Evolutionary conservation across 1,140 invertebrate species (phyloP).

Genomic region (Eubasilissa regina): DNA sequence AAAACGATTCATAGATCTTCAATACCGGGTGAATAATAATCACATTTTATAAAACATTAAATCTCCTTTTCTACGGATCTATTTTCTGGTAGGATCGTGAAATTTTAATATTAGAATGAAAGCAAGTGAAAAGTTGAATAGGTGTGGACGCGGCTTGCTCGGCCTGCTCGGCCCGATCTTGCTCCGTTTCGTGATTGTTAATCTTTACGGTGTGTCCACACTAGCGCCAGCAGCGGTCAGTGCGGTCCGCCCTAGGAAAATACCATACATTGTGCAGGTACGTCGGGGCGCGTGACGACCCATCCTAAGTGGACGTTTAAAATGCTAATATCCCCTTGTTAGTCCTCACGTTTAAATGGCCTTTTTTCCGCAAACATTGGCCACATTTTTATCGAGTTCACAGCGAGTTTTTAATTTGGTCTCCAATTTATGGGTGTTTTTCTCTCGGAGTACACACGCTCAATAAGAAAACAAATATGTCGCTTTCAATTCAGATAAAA

Average conservation of each 20-base stretch:
- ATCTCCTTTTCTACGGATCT: no score
- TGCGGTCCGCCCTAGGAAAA: background rate
- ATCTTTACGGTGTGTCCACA: conserved; percentile 25
- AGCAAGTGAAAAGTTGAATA: no score
- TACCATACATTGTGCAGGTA: background rate
- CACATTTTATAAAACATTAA: no score
- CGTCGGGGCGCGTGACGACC: conserved; percentile 52
- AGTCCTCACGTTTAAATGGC: conserved; percentile 48
- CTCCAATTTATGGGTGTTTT: conserved; percentile 26
- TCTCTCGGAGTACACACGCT: background rate
- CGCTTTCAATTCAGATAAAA: conserved; percentile 14
- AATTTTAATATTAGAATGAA: no score
- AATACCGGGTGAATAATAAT: no score
- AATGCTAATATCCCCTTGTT: conserved; percentile 54
- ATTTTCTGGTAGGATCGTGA: no score
- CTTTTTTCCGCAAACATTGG: conserved; percentile 58
- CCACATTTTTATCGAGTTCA: conserved; percentile 51
- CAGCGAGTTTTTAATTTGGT: conserved; percentile 40
- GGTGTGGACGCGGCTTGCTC: no score
- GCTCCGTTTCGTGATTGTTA: conserved; percentile 5
- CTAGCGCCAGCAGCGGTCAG: background rate
- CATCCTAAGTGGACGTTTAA: conserved; percentile 61
- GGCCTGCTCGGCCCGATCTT: background rate
- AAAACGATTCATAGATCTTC: no score
- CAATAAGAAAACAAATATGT: background rate